Conservation (phyloP, 2,797 vertebrate genomes). For the Borostomias antarcticus region DNA sequence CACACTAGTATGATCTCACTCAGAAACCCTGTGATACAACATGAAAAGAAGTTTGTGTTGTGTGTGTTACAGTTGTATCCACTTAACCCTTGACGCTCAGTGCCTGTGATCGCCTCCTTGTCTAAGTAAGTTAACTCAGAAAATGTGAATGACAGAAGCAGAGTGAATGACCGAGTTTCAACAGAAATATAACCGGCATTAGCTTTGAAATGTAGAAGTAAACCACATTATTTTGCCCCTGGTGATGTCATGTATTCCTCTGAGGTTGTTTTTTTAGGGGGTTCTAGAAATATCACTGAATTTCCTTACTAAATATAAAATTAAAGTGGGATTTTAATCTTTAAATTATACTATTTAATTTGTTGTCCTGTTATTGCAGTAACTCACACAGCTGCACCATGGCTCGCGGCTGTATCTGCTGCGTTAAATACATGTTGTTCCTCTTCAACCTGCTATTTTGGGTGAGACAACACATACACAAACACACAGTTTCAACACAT, state of each 20-base stretch:
- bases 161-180: too few relatives aligned
- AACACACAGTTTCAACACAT: slow-evolving; percentile 17
- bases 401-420: slow-evolving; percentile 97
- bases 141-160: too few relatives aligned
- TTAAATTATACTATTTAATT: too few relatives aligned
- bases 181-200: too few relatives aligned
- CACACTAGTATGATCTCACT: background rate
- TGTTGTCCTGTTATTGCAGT: slow-evolving; percentile 70
- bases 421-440: slow-evolving; percentile 99
- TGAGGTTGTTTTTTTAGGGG: too few relatives aligned
- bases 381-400: slow-evolving; percentile 87
- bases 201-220: too few relatives aligned
- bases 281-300: too few relatives aligned
- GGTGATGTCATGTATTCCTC: too few relatives aligned
- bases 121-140: background rate
- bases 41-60: background rate
- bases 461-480: slow-evolving; percentile 78
- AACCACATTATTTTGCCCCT: too few relatives aligned
- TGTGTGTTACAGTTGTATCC: slow-evolving; percentile 1
- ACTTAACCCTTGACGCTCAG: background rate
- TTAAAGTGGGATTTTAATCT: too few relatives aligned
- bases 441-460: slow-evolving; percentile 99
- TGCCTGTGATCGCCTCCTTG: background rate
- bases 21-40: too few relatives aligned
- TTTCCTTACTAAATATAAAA: too few relatives aligned